These are phyloP conservation scores for Limanda limanda DNA, from an alignment of 2,113 vertebrate species.

Conservation along the genomic window DNA sequence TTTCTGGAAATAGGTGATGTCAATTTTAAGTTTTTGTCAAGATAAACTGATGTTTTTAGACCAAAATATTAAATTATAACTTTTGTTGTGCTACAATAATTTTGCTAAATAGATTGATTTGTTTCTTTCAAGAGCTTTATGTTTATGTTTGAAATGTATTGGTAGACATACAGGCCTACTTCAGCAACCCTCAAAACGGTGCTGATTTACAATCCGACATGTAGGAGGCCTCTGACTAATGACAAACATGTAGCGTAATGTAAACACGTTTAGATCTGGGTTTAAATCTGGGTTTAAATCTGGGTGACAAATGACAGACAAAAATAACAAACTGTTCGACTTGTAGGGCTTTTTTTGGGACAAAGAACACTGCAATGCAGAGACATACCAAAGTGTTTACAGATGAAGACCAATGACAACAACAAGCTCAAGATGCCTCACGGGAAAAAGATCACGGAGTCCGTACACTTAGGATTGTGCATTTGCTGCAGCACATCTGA, in stretches of 20 bases:
- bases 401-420: constrained; percentile 41
- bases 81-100: background rate
- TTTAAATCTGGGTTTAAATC: constrained; percentile 49
- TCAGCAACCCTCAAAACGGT: background rate
- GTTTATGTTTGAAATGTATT: background rate
- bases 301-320: constrained; percentile 53
- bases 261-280: constrained; percentile 54
- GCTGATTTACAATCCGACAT: background rate
- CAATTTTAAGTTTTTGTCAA: no score
- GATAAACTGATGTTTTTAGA: background rate
- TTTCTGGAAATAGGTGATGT: background rate
- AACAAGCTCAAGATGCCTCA: constrained; percentile 34
- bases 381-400: constrained; percentile 58
- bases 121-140: background rate
- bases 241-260: constrained; percentile 38
- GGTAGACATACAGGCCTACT: constrained; percentile 6
- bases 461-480: constrained; percentile 6
- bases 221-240: constrained; percentile 46
- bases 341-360: constrained; percentile 2
- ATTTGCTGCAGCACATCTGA: constrained; percentile 22
- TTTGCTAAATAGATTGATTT: background rate
- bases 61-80: background rate
- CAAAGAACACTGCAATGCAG: constrained; percentile 17
- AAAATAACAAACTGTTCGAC: constrained; percentile 50
- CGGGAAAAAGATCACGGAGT: constrained; percentile 27